Conservation (phyloP, 2,888 invertebrate species). For the Erebia ligea region DNA sequence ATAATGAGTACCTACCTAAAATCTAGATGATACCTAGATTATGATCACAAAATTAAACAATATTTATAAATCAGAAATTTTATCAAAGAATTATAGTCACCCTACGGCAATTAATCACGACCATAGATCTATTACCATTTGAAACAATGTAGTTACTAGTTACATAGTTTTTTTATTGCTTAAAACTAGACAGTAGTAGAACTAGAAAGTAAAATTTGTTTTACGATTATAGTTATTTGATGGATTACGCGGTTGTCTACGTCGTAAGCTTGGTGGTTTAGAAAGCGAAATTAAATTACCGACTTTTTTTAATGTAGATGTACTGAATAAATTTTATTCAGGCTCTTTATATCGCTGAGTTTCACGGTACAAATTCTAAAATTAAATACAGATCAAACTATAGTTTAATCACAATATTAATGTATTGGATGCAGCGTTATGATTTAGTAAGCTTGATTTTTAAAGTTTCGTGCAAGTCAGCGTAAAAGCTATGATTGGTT, state of each 20-base stretch:
- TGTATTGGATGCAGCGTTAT: too few species aligned
- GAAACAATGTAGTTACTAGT: constrained; percentile 5
- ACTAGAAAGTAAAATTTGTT: constrained; percentile 2
- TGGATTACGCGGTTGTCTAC: constrained; percentile 2
- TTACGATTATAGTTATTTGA: constrained; percentile 8
- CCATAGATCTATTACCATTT: constrained; percentile 6
- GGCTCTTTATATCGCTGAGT: too few species aligned
- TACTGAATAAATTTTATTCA: not conserved
- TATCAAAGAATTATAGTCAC: not conserved
- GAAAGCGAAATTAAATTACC: constrained; percentile 6
- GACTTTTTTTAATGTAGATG: not conserved
- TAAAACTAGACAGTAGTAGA: not conserved
- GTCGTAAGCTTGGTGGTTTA: not conserved
- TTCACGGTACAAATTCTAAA: too few species aligned
- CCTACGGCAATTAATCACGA: not conserved
- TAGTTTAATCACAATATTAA: too few species aligned
- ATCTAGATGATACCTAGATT: too few species aligned
- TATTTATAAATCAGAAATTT: not conserved
- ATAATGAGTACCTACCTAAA: too few species aligned
- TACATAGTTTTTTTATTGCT: constrained; percentile 10
- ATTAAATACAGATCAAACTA: not conserved
- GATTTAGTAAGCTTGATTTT: too few species aligned
- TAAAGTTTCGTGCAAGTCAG: too few species aligned
- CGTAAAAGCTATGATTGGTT: too few species aligned
- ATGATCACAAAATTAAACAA: too few species aligned